Evolutionary conservation across 2,888 invertebrate genomes (phyloP).

Genomic region (Melanotus villosus): DNA sequence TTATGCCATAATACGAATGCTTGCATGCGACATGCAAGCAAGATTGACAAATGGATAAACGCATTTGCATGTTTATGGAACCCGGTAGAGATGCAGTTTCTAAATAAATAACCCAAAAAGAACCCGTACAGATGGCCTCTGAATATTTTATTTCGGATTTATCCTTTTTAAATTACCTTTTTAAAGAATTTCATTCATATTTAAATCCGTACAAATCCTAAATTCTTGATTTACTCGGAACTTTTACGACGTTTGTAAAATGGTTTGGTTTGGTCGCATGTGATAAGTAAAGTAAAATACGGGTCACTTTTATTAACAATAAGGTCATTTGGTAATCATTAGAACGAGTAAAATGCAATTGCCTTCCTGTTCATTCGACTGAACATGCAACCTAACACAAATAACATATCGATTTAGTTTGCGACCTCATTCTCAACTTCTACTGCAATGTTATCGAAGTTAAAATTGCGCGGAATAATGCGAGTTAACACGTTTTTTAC

Average conservation of each 20-base stretch:
- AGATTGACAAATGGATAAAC: slow-evolving; percentile 23
- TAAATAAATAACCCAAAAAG: slow-evolving; percentile 8
- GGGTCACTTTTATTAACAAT: too few species aligned
- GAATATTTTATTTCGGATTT: slow-evolving; percentile 4
- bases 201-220: too few species aligned
- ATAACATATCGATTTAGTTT: slow-evolving; percentile 40
- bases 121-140: slow-evolving; percentile 14
- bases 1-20: slow-evolving; percentile 8
- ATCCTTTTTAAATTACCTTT: not conserved
- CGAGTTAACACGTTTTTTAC: not conserved
- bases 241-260: too few species aligned
- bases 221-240: too few species aligned
- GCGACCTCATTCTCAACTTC: slow-evolving; percentile 29
- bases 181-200: too few species aligned
- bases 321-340: slow-evolving; percentile 20
- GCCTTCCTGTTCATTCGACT: slow-evolving; percentile 28
- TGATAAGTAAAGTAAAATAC: too few species aligned
- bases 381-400: slow-evolving; percentile 38
- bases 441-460: slow-evolving; percentile 18
- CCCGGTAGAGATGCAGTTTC: slow-evolving; percentile 18
- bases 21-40: slow-evolving; percentile 26
- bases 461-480: not conserved
- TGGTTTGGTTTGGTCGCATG: too few species aligned
- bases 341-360: slow-evolving; percentile 31
- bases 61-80: slow-evolving; percentile 22